Conservation (phyloP, 2,113 vertebrate genomes). For the Potamarius usumacintae region DNA sequence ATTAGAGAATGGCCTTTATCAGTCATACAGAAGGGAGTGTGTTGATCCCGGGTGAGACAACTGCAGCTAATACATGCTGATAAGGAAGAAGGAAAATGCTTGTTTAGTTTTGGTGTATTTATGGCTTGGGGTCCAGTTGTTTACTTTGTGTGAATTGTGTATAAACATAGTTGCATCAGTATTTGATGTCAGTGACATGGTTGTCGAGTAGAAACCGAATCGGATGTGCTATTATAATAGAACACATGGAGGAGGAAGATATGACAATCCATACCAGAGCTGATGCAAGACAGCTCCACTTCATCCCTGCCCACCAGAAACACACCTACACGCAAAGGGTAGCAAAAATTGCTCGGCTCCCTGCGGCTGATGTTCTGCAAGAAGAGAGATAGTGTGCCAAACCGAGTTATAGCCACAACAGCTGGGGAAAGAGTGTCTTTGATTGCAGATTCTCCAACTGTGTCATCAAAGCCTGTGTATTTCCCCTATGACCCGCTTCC, state of each 20-base stretch:
- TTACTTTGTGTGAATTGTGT: neutral
- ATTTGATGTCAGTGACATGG: neutral
- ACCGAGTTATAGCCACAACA: constrained; percentile 25
- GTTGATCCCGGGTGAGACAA: neutral
- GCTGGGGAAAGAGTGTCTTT: constrained; percentile 23
- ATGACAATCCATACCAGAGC: neutral
- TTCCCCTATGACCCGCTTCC: constrained; percentile 21
- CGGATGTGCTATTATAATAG: neutral
- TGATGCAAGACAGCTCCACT: constrained; percentile 26
- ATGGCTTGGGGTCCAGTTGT: neutral
- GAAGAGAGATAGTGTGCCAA: constrained; percentile 33
- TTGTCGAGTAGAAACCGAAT: constrained; percentile 3
- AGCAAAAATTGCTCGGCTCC: constrained; percentile 20
- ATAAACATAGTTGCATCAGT: neutral
- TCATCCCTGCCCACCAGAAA: constrained; percentile 36
- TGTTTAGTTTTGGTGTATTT: neutral
- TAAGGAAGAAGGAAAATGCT: neutral
- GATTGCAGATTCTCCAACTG: constrained; percentile 14
- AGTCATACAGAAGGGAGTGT: neutral
- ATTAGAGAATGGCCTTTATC: neutral
- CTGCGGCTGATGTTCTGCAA: constrained; percentile 25
- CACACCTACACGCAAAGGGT: constrained; percentile 26
- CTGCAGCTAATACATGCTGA: too few relatives aligned
- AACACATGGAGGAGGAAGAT: constrained; percentile 13
- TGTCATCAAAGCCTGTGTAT: constrained; percentile 11